Conservation (phyloP, 2,888 invertebrate species). For the Elegia similella region DNA sequence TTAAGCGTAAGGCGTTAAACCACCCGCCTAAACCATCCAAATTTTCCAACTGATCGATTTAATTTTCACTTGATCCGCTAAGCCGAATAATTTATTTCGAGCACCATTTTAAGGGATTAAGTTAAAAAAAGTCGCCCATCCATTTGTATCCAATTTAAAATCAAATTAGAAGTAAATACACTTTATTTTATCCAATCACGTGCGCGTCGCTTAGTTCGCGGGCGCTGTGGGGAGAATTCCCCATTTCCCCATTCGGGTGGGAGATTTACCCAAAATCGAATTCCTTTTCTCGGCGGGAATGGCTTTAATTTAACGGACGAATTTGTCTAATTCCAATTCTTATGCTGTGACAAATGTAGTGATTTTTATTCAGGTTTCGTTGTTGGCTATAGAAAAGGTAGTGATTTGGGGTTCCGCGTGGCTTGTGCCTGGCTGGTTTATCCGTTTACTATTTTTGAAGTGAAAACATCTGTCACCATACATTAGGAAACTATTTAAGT, state of each 20-base stretch:
- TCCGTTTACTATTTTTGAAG: neutral
- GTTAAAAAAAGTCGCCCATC: conserved; percentile 56
- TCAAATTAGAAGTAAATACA: conserved; percentile 77
- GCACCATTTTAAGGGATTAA: conserved; percentile 52
- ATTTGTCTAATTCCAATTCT: conserved; percentile 81
- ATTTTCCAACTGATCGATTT: conserved; percentile 50
- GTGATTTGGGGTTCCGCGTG: neutral
- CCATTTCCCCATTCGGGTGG: conserved; percentile 56
- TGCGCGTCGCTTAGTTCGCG: conserved; percentile 54
- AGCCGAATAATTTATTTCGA: conserved; percentile 56
- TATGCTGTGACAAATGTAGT: conserved; percentile 77
- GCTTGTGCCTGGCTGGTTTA: neutral
- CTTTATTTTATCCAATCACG: conserved; percentile 72
- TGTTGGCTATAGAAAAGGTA: neutral
- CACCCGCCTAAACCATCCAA: conserved; percentile 1
- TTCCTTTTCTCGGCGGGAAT: conserved; percentile 63
- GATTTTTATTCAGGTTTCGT: conserved; percentile 64
- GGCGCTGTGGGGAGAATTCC: conserved; percentile 55
- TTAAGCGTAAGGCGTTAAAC: neutral
- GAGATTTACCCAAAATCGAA: conserved; percentile 78
- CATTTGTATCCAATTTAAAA: conserved; percentile 78
- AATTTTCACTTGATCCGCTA: conserved; percentile 53
- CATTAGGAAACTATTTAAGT: too few relatives aligned
- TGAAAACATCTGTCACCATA: too few relatives aligned
- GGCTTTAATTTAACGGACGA: conserved; percentile 79